Evolutionary conservation across 2,888 invertebrate genomes (phyloP).

Genomic region (Agonopterix arenella): DNA sequence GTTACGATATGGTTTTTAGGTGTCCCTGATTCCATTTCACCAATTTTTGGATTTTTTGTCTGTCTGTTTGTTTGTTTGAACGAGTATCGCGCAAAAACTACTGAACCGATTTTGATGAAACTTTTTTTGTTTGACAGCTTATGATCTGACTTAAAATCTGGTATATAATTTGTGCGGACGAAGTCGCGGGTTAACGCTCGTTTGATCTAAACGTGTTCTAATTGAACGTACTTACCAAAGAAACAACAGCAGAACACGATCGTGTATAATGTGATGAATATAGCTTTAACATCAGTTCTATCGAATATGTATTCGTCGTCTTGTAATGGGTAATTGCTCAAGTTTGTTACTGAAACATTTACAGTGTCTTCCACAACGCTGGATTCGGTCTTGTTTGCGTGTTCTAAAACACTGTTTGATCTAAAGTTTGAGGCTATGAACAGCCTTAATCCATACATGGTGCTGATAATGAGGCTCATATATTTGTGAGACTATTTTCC

Average conservation of each 20-base stretch:
- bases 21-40: no score
- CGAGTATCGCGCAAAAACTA: no score
- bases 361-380: background rate
- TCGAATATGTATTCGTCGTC: constrained; percentile 85
- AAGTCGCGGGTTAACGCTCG: no score
- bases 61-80: no score
- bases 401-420: constrained; percentile 28
- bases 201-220: no score
- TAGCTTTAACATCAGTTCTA: constrained; percentile 82
- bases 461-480: constrained; percentile 12
- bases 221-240: constrained; percentile 81
- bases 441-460: constrained; percentile 41
- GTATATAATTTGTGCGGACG: no score
- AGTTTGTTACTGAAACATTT: constrained; percentile 39
- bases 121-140: no score
- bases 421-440: constrained; percentile 39
- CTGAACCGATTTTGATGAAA: no score
- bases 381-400: constrained; percentile 30
- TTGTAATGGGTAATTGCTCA: constrained; percentile 33
- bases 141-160: no score
- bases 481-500: background rate
- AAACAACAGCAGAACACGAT: constrained; percentile 89
- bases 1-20: no score
- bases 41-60: no score
- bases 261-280: constrained; percentile 86